Evolutionary conservation across 2,113 vertebrate genomes (phyloP), one percentile per base, ranked within the genome.

Genomic region (Rhabdornis inornatus): DNA sequence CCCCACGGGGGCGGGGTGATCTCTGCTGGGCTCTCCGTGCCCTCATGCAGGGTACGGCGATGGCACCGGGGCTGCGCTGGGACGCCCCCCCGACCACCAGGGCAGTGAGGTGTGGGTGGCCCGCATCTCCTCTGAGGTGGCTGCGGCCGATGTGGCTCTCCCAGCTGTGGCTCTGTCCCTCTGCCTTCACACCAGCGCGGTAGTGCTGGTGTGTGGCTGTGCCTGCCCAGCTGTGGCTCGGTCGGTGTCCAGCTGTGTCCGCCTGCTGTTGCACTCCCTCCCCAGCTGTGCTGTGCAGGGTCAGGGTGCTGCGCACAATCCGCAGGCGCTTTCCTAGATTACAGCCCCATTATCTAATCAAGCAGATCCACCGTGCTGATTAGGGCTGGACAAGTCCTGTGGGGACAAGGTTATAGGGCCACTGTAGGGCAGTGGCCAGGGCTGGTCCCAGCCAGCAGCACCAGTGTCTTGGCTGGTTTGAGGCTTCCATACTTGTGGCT

Each of bases 261-360:
- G 2, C 24, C 49, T 3, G 3, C 74, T 11, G 6, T 4, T 57
- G 55, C 83, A 80, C 81, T 83, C 69, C 92, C 91, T 57, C 70
- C 52, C 94, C 95, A 96, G 95, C 94, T 96, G 95, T 76, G 95
- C 92, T 1, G 16, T 2, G 13, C 61, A 2, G 95, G 66, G 94
- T 39, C 55, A 47, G n/a, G 71, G 83, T 87, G 23, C 3, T 6
- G 19, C 0, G 7, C 30, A 7, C 93, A 90, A 89, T 95, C 94
- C 72, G 3, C 55, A 42, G 69, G 64, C 82, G 42, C 96, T 95
- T 83, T 45, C 77, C 66, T 92, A 95, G 97, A 96, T 97, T 96
- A 97, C 90, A 56, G 88, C 85, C 91, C 85, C 93, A 81, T 97
- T 95, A 97, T 93, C 96, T 93, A 60, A 96, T 96, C 53, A 95